Evolutionary conservation across 1,140 invertebrate species (phyloP), one percentile per base, ranked within the genome.

Genomic region (Pristionchus pacificus): DNA sequence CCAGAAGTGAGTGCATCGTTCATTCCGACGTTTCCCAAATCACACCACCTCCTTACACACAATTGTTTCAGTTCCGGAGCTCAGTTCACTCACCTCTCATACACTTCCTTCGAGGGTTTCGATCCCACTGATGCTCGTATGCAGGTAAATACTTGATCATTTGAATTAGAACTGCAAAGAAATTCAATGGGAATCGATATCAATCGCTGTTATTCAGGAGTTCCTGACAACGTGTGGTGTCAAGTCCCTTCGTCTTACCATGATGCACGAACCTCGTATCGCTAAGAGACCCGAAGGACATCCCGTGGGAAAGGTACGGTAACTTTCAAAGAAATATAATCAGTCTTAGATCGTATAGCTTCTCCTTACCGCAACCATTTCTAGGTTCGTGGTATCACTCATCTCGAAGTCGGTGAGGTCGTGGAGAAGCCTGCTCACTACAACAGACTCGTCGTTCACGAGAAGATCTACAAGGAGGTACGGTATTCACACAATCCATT

Each of bases 31-130:
- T n/a, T n/a, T n/a, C n/a, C n/a, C n/a, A n/a, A n/a, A n/a, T n/a
- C n/a, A 49, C 38, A 49, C 6, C 19, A 49, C 19, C 38, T 49
- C 6, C 38, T 49, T 19, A 49, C 19, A 49, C 6, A 49, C 38
- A 49, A 6, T 6, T 49, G 6, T 49, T 49, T 28, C 58, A 31
- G 15, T n/a, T 69, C 67, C 30, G 67, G 67, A 30, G 67, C 67
- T n/a, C 2, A n/a, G 19, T 65, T 69, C 67, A 61, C n/a, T 15
- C 67, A 69, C 64, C 67, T 69, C 58, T 67, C 60, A 27, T 69
- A 69, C 67, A 69, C 67, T 2, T 27, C n/a, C 60, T 65, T 69
- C 33, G 60, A 64, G 6, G 67, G 67, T 27, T 69, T 69, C 25
- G 67, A 69, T 1, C 67, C 67, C 15, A 69, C 67, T 0, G 67